These are phyloP conservation scores for Melanotaenia boesemani DNA, from an alignment of 2,797 vertebrate genomes.

Conservation along the genomic window DNA sequence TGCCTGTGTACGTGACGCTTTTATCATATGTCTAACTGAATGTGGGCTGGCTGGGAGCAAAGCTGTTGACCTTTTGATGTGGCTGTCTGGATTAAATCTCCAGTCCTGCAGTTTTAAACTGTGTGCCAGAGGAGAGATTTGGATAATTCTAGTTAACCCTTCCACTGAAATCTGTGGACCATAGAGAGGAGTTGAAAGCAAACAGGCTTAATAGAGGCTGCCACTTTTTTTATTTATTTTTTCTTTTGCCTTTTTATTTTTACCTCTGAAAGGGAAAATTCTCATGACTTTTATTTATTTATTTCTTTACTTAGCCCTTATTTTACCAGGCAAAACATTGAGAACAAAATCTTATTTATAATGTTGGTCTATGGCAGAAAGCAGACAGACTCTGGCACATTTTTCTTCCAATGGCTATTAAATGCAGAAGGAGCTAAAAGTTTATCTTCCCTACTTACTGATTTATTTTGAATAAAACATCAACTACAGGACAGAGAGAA, in stretches of 20 bases:
- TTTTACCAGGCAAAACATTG: too few species aligned
- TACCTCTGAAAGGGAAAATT: neutral
- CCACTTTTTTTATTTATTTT: neutral
- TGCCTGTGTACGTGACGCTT: neutral
- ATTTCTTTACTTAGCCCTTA: too few species aligned
- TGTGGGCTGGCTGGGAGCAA: neutral
- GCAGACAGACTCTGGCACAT: too few species aligned
- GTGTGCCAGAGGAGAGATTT: conserved; percentile 54
- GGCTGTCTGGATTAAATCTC: conserved; percentile 49
- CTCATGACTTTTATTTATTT: neutral
- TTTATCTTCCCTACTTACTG: neutral
- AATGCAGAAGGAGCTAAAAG: neutral
- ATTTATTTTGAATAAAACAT: neutral
- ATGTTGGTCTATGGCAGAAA: too few species aligned
- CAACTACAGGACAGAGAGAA: neutral
- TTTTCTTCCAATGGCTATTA: too few species aligned
- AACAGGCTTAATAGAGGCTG: neutral
- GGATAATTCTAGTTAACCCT: conserved; percentile 48
- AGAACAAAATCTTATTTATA: too few species aligned
- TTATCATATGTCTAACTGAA: neutral
- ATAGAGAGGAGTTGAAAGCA: neutral
- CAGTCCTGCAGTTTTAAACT: conserved; percentile 24
- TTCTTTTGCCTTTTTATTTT: neutral
- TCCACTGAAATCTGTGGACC: conserved; percentile 21
- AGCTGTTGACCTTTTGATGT: conserved; percentile 26